Percentiles rank a stretch among this genome's conserved stretches.
Conservation (phyloP, 2,113 vertebrate species). For the Typhlomys cinereus region DNA sequence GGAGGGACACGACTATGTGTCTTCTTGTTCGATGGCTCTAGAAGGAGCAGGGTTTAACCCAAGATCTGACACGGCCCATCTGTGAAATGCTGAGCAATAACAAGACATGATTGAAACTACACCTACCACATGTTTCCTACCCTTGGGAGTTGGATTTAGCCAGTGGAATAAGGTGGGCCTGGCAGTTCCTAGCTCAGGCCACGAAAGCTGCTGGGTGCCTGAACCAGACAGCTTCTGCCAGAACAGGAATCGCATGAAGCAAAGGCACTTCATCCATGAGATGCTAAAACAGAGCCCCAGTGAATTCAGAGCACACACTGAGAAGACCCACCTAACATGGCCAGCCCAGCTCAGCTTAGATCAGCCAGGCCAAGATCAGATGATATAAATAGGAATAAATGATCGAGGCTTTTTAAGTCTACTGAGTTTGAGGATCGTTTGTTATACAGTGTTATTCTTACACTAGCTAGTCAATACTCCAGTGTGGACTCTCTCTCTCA, state of each 20-base stretch:
- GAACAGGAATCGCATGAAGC: neutral
- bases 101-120: neutral
- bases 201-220: neutral
- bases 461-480: neutral
- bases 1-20: too few relatives aligned
- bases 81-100: neutral
- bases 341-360: neutral
- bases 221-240: neutral
- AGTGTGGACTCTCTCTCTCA: neutral
- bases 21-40: neutral
- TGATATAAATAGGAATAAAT: neutral
- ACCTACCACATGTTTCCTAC: neutral
- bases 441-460: neutral
- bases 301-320: neutral
- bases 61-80: neutral
- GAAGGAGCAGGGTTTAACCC: fast-evolving
- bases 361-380: neutral
- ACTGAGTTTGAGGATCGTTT: neutral
- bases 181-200: neutral
- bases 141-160: neutral
- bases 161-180: neutral
- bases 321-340: neutral
- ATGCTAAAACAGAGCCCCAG: neutral
- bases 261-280: neutral
- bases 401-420: neutral